phyloP scores from a whole-genome alignment of 1,140 invertebrate genomes.

The Mamestra configurata region DNA sequence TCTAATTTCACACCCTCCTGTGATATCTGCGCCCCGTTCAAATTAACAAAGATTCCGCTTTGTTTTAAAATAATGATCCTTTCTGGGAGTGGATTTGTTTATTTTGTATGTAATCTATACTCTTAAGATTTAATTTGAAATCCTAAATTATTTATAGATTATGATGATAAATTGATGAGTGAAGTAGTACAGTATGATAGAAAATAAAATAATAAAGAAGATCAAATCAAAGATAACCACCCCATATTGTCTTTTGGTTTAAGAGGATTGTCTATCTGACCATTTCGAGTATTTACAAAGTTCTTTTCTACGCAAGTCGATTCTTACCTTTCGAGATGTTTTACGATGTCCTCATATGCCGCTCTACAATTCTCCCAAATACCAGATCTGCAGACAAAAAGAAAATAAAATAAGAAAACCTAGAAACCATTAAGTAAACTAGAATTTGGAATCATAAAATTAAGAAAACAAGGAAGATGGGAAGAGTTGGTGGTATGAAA shows the following conservation, averaged over 20 bases:
- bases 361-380: constrained; percentile 98
- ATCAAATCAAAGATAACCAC: constrained; percentile 3
- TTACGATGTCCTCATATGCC: constrained; percentile 97
- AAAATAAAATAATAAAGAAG: constrained; percentile 52
- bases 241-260: neutral
- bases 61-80: constrained; percentile 53
- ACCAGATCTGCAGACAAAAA: constrained; percentile 92
- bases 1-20: constrained; percentile 86
- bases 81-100: constrained; percentile 26
- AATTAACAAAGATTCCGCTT: constrained; percentile 68
- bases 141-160: constrained; percentile 30
- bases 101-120: constrained; percentile 25
- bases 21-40: constrained; percentile 77
- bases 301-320: neutral
- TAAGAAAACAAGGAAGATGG: constrained; percentile 67
- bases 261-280: neutral
- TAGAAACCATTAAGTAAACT: constrained; percentile 64
- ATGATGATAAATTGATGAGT: constrained; percentile 50
- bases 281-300: neutral
- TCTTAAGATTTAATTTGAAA: neutral
- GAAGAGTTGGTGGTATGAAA: constrained; percentile 55
- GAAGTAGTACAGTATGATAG: constrained; percentile 10
- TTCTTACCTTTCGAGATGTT: constrained; percentile 96
- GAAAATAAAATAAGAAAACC: constrained; percentile 82
- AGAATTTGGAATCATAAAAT: constrained; percentile 57